A percentile compares a stretch with the other conserved stretches of the same genome.
These are phyloP conservation scores for Varanus komodoensis DNA, from an alignment of 2,113 vertebrate genomes.

Conservation along the genomic window DNA sequence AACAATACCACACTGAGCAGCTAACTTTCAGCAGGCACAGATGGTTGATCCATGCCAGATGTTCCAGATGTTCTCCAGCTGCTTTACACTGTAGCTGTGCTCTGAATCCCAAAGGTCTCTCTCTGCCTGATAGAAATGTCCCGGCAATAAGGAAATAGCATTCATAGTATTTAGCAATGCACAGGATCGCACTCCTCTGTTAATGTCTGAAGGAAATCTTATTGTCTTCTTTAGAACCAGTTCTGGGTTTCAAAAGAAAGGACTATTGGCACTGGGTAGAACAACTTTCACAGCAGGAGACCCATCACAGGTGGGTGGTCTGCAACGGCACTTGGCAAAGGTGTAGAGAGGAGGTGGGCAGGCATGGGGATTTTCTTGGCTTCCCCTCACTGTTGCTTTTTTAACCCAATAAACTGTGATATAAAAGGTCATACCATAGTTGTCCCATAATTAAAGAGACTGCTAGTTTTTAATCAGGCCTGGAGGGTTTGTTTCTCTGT, in stretches of 20 bases:
- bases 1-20: no score
- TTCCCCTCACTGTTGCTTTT: background rate
- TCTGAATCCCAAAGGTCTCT: background rate
- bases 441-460: background rate
- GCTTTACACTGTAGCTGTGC: no score
- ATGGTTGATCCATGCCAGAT: background rate
- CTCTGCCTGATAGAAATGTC: background rate
- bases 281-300: slow-evolving; percentile 74
- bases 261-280: slow-evolving; percentile 90
- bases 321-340: background rate
- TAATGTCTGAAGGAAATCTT: rapidly evolving
- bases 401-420: background rate
- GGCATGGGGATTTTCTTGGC: background rate
- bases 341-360: background rate
- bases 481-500: background rate
- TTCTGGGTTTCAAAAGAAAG: slow-evolving; percentile 80
- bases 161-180: background rate
- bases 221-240: slow-evolving; percentile 75
- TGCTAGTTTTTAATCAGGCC: background rate
- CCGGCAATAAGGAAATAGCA: background rate
- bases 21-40: background rate
- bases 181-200: background rate
- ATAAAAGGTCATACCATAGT: background rate
- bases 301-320: slow-evolving; percentile 74
- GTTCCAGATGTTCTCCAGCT: background rate